Conservation (phyloP, 2,888 invertebrate species). For the Cheilosia vulpina region DNA sequence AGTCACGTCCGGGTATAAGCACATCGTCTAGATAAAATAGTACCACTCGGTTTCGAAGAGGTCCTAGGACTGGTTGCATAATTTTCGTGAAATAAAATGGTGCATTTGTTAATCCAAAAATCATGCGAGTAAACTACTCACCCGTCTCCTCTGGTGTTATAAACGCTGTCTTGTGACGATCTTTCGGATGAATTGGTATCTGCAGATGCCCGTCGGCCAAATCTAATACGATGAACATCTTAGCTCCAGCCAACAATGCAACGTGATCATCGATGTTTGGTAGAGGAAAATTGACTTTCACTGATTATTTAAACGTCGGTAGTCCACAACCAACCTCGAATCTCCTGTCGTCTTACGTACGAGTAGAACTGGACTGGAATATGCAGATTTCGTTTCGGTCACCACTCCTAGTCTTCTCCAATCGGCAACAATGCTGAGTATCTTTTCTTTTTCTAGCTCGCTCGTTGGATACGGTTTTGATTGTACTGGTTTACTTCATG, state of each 20-base stretch:
- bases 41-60: constrained; percentile 11
- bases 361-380: constrained; percentile 1
- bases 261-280: constrained; percentile 25
- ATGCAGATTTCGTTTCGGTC: background rate
- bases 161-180: constrained; percentile 31
- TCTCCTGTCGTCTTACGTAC: background rate
- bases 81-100: constrained; percentile 42
- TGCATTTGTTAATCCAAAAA: constrained; percentile 37
- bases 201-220: constrained; percentile 27
- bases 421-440: background rate
- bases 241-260: constrained; percentile 7
- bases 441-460: constrained; percentile 8
- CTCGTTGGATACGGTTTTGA: constrained; percentile 30
- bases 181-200: constrained; percentile 22
- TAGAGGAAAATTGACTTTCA: background rate
- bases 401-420: background rate
- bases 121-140: constrained; percentile 36
- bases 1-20: constrained; percentile 20
- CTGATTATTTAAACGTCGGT: background rate
- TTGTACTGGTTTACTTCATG: background rate
- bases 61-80: constrained; percentile 20
- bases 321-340: background rate
- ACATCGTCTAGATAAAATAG: constrained; percentile 28
- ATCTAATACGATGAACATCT: constrained; percentile 14
- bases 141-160: constrained; percentile 45